phyloP scores from a whole-genome alignment of 2,797 vertebrate species.

The Poeciliopsis paucimaculata region DNA sequence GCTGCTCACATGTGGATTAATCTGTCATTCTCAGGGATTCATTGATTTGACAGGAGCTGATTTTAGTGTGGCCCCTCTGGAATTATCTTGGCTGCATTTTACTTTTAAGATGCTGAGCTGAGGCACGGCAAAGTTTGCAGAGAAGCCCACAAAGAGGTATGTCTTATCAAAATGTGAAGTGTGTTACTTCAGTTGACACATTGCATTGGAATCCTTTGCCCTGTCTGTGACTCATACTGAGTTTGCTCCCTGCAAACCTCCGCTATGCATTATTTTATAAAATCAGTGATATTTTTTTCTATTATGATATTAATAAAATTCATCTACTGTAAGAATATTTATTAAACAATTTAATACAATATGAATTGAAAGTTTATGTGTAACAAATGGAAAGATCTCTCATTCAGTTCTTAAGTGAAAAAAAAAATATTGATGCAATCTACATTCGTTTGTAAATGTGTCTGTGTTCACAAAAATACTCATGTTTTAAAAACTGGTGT shows the following conservation, averaged over 20 bases:
- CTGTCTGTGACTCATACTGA: slow-evolving; percentile 9
- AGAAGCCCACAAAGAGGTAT: slow-evolving; percentile 22
- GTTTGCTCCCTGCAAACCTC: not conserved
- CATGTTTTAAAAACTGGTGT: not conserved
- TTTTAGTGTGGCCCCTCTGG: slow-evolving; percentile 60
- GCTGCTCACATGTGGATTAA: slow-evolving; percentile 61
- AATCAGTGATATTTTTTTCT: not conserved
- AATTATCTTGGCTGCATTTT: slow-evolving; percentile 50
- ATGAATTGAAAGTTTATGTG: not conserved
- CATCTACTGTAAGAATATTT: not conserved
- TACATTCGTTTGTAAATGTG: not conserved
- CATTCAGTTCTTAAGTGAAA: not conserved
- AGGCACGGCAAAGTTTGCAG: slow-evolving; percentile 38
- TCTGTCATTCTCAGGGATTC: slow-evolving; percentile 53
- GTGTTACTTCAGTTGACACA: slow-evolving; percentile 43
- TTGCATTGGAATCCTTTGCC: slow-evolving; percentile 6
- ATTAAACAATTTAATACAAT: not conserved
- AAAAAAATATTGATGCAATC: not conserved
- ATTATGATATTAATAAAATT: not conserved
- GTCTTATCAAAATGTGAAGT: slow-evolving; percentile 29
- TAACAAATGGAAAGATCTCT: not conserved
- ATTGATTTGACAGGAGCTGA: slow-evolving; percentile 69
- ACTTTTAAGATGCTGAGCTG: slow-evolving; percentile 51
- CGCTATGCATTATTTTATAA: not conserved
- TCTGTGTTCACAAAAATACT: not conserved